A percentile compares a stretch with the other conserved stretches of the same genome.
phyloP scores from a whole-genome alignment of 2,888 invertebrate genomes.

The Tenthredo scrophulariae region DNA sequence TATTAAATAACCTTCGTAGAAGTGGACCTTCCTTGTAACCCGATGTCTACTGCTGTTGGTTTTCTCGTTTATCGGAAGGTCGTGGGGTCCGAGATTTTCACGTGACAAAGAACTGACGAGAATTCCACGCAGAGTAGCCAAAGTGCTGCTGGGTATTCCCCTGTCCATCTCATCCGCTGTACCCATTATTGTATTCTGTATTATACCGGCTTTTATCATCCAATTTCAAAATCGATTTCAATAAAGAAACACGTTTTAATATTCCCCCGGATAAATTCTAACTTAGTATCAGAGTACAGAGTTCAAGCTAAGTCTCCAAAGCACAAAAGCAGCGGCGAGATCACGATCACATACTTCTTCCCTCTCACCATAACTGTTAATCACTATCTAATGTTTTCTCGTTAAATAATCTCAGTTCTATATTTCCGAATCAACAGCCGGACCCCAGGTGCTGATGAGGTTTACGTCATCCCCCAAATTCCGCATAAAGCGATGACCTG shows the following conservation, averaged over 20 bases:
- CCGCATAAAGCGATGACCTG: neutral
- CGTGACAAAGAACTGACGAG: slow-evolving; percentile 81
- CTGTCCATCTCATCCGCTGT: slow-evolving; percentile 72
- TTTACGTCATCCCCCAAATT: neutral
- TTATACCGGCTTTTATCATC: too few relatives aligned
- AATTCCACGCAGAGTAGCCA: slow-evolving; percentile 80
- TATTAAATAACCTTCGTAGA: slow-evolving; percentile 67
- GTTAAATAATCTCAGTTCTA: neutral
- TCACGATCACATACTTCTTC: neutral
- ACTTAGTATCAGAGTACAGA: neutral
- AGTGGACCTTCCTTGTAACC: slow-evolving; percentile 73
- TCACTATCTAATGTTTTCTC: neutral
- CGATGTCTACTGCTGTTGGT: slow-evolving; percentile 66
- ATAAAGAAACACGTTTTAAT: neutral
- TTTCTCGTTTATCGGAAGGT: slow-evolving; percentile 74
- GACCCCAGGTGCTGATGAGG: neutral
- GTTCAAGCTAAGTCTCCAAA: neutral
- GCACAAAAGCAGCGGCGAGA: neutral
- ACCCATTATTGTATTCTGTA: slow-evolving; percentile 57
- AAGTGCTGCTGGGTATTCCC: slow-evolving; percentile 79
- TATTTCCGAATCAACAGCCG: neutral
- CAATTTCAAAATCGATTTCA: neutral
- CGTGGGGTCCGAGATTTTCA: slow-evolving; percentile 80
- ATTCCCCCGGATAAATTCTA: neutral
- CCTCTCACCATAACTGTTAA: neutral